phyloP scores from a whole-genome alignment of 2,797 vertebrate genomes.

The Novumbra hubbsi region DNA sequence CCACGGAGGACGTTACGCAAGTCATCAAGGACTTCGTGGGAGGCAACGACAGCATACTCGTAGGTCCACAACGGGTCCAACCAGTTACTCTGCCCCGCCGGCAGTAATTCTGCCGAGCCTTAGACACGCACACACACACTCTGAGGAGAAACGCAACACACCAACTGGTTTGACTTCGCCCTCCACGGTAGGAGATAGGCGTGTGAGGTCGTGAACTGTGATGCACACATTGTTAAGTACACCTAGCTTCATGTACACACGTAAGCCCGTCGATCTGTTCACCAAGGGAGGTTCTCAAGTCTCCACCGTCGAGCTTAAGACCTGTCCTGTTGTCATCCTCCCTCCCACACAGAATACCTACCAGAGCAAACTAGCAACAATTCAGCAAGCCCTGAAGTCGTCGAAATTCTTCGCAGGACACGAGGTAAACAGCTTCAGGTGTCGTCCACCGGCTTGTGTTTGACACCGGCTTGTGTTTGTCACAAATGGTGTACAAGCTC shows the following conservation, averaged over 20 bases:
- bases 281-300: not conserved
- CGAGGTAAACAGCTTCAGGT: slow-evolving; percentile 78
- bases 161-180: not conserved
- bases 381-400: slow-evolving; percentile 80
- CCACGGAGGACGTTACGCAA: slow-evolving; percentile 83
- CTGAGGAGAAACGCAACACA: not conserved
- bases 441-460: not conserved
- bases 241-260: not conserved
- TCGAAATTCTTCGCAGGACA: slow-evolving; percentile 93
- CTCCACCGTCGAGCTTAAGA: not conserved
- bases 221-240: not conserved
- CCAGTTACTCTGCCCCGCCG: slow-evolving; percentile 17
- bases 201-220: not conserved
- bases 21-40: slow-evolving; percentile 89
- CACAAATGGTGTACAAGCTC: not conserved
- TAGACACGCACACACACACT: not conserved
- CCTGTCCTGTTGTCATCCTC: not conserved
- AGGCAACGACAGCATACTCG: slow-evolving; percentile 81
- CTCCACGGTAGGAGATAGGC: no score
- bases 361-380: slow-evolving; percentile 85
- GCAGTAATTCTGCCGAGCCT: not conserved
- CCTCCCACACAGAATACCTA: slow-evolving; percentile 80
- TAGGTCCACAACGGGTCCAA: slow-evolving; percentile 61
- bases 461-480: not conserved
- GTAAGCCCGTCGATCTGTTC: not conserved